Conservation (phyloP, 2,113 vertebrate species). For the Atherinomorus stipes region DNA sequence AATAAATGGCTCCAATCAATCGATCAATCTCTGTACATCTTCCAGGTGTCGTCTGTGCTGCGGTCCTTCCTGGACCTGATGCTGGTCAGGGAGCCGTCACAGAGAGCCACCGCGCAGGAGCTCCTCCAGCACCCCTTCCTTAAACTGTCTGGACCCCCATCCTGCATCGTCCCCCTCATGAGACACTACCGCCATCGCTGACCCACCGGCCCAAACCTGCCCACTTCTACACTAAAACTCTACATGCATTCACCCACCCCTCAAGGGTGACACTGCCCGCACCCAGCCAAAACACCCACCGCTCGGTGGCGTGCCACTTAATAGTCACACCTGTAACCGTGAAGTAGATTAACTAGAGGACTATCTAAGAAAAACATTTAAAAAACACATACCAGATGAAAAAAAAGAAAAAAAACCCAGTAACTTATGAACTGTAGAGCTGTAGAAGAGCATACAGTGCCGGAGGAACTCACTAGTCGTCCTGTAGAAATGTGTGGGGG, state of each 20-base stretch:
- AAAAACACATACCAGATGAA: slow-evolving; percentile 43
- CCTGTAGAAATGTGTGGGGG: slow-evolving; percentile 41
- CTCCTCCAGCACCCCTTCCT: slow-evolving; percentile 95
- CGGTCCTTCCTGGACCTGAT: slow-evolving; percentile 95
- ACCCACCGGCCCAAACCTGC: slow-evolving; percentile 55
- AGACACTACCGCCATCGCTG: slow-evolving; percentile 96
- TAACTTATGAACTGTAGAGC: slow-evolving; percentile 30
- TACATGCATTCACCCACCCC: slow-evolving; percentile 49
- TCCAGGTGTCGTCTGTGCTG: slow-evolving; percentile 91
- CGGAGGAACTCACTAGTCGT: slow-evolving; percentile 52
- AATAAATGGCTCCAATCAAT: background rate
- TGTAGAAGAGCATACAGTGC: slow-evolving; percentile 31
- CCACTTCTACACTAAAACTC: slow-evolving; percentile 41
- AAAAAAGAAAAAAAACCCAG: slow-evolving; percentile 38
- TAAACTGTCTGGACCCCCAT: slow-evolving; percentile 93
- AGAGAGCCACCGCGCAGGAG: slow-evolving; percentile 94
- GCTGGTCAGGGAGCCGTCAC: slow-evolving; percentile 95
- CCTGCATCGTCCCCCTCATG: slow-evolving; percentile 98
- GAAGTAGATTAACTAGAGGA: slow-evolving; percentile 79
- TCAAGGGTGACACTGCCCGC: slow-evolving; percentile 63
- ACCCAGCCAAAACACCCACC: slow-evolving; percentile 65
- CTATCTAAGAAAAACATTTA: slow-evolving; percentile 58
- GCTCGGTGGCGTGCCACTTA: slow-evolving; percentile 49
- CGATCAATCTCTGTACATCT: background rate
- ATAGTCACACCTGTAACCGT: slow-evolving; percentile 78